Conservation (phyloP, 2,888 invertebrate genomes). For the Stenodema calcarata region DNA sequence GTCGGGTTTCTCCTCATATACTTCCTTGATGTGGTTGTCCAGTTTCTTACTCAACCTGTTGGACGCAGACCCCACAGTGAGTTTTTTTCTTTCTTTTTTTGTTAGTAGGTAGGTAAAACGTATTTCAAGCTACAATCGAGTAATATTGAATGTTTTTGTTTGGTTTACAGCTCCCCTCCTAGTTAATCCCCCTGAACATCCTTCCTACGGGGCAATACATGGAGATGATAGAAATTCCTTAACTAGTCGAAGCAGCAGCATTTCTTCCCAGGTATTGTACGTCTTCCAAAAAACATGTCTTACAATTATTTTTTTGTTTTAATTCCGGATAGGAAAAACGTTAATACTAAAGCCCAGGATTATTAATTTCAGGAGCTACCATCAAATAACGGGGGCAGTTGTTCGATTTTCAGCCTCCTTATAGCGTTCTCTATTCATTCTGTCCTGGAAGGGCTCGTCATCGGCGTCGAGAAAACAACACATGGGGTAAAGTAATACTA, state of each 20-base stretch:
- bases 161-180: neutral
- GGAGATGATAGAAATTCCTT: neutral
- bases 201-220: neutral
- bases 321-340: too few species aligned
- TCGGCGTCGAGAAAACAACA: conserved; percentile 74
- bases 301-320: too few species aligned
- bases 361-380: neutral
- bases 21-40: conserved; percentile 73
- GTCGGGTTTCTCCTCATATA: conserved; percentile 76
- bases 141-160: too few species aligned
- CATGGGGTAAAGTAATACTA: conserved; percentile 65
- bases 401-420: conserved; percentile 67
- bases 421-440: conserved; percentile 80
- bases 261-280: neutral
- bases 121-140: too few species aligned
- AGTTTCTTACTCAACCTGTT: neutral
- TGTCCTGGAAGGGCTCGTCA: conserved; percentile 79
- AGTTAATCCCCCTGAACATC: neutral
- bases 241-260: neutral
- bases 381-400: neutral
- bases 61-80: neutral
- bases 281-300: too few species aligned
- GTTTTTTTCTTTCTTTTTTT: neutral
- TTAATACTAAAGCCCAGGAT: too few species aligned
- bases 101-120: too few species aligned